Percentiles rank a stretch among this genome's conserved stretches.
phyloP scores from a whole-genome alignment of 2,888 invertebrate genomes.

The Sphaeridia pumilis region DNA sequence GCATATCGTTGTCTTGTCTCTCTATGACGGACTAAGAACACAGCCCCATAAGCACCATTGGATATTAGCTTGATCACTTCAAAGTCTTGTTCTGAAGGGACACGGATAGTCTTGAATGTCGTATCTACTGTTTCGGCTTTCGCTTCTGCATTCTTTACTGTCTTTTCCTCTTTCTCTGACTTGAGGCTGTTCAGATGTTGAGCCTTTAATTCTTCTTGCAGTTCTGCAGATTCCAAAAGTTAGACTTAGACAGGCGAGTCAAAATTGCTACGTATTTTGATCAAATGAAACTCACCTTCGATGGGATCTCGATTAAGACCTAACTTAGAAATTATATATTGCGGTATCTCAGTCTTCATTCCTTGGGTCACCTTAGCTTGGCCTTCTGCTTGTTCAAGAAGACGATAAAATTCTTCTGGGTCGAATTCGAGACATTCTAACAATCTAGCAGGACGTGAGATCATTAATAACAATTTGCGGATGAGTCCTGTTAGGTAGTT shows the following conservation, averaged over 20 bases:
- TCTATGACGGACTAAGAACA: conserved; percentile 92
- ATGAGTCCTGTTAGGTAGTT: conserved; percentile 76
- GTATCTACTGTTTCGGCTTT: conserved; percentile 16
- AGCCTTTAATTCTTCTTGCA: conserved; percentile 49
- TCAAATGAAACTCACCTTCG: no score
- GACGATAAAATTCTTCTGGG: conserved; percentile 94
- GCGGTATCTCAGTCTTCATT: conserved; percentile 88
- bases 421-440: conserved; percentile 98
- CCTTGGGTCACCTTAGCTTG: conserved; percentile 70
- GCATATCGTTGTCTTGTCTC: conserved; percentile 89
- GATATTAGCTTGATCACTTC: conserved; percentile 95
- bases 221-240: no score
- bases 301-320: conserved; percentile 91
- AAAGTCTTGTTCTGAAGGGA: conserved; percentile 87
- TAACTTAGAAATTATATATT: conserved; percentile 94
- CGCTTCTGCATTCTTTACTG: conserved; percentile 10
- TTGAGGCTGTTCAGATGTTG: conserved; percentile 21
- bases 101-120: conserved; percentile 23
- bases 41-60: conserved; percentile 98
- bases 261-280: no score
- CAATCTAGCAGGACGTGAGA: conserved; percentile 89
- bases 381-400: conserved; percentile 91
- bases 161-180: conserved; percentile 18
- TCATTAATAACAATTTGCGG: conserved; percentile 81
- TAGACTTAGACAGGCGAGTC: no score